These are phyloP conservation scores for Brachymystax lenok DNA, from an alignment of 2,797 vertebrate species.

Conservation along the genomic window DNA sequence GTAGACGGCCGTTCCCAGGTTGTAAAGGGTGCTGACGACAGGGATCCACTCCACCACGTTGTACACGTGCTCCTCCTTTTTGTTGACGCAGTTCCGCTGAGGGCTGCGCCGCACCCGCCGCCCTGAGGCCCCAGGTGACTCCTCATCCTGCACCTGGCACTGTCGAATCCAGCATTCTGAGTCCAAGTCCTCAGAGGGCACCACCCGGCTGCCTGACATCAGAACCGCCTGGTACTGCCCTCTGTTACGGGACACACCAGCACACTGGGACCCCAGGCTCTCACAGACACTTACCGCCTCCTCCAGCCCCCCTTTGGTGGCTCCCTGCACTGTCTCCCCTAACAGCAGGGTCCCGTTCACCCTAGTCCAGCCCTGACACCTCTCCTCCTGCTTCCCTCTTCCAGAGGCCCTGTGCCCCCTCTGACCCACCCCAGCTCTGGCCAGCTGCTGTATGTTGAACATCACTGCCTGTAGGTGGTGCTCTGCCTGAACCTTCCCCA, in stretches of 20 bases:
- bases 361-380: conserved; percentile 69
- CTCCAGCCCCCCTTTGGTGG: conserved; percentile 44
- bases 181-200: conserved; percentile 53
- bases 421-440: conserved; percentile 3
- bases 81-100: conserved; percentile 65
- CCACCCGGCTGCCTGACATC: conserved; percentile 62
- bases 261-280: conserved; percentile 69
- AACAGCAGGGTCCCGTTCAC: conserved; percentile 60
- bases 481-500: conserved; percentile 19
- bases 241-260: conserved; percentile 60
- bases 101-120: conserved; percentile 52
- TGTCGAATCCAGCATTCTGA: conserved; percentile 73
- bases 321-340: conserved; percentile 48
- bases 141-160: conserved; percentile 44
- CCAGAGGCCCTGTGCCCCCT: neutral
- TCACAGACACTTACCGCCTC: conserved; percentile 67
- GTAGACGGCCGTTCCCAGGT: conserved; percentile 86
- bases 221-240: conserved; percentile 66
- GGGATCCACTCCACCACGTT: conserved; percentile 80
- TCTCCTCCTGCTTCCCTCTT: conserved; percentile 2
- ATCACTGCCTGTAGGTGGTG: conserved; percentile 69
- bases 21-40: conserved; percentile 82
- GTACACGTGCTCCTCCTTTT: conserved; percentile 75
- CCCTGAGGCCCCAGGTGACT: neutral
- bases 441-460: conserved; percentile 74